Conservation (phyloP, 1,140 invertebrate species). For the Neomicropteryx cornuta region DNA sequence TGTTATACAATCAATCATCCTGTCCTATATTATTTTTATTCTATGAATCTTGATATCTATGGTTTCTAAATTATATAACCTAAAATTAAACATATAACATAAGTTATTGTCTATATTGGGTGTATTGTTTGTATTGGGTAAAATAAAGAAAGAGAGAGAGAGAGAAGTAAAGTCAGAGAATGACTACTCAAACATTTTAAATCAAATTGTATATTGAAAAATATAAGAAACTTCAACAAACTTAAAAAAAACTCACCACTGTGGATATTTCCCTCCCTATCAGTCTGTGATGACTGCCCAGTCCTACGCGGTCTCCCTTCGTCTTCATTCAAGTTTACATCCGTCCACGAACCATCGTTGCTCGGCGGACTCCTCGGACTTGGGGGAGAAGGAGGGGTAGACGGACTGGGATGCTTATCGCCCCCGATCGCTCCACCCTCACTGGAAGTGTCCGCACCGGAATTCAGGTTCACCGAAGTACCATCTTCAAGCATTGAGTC, state of each 20-base stretch:
- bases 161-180: no score
- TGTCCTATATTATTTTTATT: no score
- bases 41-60: no score
- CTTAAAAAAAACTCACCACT: constrained; percentile 7
- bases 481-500: constrained; percentile 68
- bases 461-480: constrained; percentile 53
- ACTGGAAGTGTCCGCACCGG: constrained; percentile 52
- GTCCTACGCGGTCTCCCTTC: constrained; percentile 44
- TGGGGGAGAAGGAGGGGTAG: no score
- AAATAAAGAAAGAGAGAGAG: no score
- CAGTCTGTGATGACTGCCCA: constrained; percentile 29
- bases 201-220: constrained; percentile 1
- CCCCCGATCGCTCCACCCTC: constrained; percentile 53
- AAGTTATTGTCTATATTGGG: no score
- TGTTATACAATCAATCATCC: no score
- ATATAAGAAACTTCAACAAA: background rate
- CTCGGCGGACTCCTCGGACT: no score
- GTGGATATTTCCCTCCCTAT: constrained; percentile 25
- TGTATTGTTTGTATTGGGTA: no score
- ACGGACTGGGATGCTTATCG: no score
- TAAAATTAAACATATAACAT: no score
- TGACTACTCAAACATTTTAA: background rate
- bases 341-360: constrained; percentile 81
- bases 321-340: constrained; percentile 83
- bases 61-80: no score